Conservation (phyloP, 2,888 invertebrate genomes). For the Sphinx pinastri region DNA sequence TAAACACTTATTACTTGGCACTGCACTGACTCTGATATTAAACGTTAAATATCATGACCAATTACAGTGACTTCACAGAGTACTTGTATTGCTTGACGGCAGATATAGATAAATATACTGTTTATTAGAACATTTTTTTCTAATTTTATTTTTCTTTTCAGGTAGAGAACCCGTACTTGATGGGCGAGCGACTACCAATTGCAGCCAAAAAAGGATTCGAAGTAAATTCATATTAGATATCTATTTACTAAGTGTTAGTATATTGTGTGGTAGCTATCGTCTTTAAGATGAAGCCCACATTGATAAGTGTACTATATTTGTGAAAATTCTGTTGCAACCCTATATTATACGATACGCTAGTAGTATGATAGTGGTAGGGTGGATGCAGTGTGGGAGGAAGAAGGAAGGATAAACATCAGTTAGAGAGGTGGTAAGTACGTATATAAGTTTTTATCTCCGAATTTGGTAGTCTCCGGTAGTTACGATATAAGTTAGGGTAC, state of each 20-base stretch:
- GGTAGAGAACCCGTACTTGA: constrained; percentile 92
- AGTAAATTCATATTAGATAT: constrained; percentile 74
- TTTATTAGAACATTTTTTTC: neutral
- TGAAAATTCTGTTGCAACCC: constrained; percentile 56
- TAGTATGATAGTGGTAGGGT: neutral
- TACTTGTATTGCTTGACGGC: too few relatives aligned
- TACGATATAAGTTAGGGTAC: too few relatives aligned
- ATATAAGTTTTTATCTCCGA: neutral
- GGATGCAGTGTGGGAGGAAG: neutral
- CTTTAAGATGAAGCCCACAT: constrained; percentile 23
- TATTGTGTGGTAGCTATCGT: constrained; percentile 41
- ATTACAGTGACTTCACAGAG: too few relatives aligned
- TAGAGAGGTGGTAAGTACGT: neutral
- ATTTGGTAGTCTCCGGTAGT: neutral
- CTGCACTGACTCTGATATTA: too few relatives aligned
- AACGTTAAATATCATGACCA: too few relatives aligned
- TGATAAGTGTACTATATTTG: constrained; percentile 22
- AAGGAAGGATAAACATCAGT: neutral
- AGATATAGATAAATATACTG: too few relatives aligned
- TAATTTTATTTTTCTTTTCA: constrained; percentile 63
- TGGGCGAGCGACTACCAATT: constrained; percentile 93
- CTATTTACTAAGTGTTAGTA: constrained; percentile 46
- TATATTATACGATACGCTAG: constrained; percentile 35
- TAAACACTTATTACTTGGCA: too few relatives aligned
- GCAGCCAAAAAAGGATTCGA: constrained; percentile 96